Base-by-base conservation (phyloP, 2,113 vertebrate genomes). In the Paralichthys olivaceus region DNA sequence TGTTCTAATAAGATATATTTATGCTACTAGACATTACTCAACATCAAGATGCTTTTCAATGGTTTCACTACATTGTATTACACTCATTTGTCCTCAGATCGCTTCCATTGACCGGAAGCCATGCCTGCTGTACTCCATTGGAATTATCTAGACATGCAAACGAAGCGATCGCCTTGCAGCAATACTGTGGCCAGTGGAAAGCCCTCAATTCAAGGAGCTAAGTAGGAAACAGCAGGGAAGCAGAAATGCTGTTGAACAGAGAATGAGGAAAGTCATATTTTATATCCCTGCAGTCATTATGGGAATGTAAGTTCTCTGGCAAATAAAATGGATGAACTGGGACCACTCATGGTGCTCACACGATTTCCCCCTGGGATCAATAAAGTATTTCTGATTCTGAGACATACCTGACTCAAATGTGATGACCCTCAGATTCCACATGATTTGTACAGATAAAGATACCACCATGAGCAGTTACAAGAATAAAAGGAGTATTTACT, bases 271-370 rank as follows among this genome's bases (percentile, higher is more conserved):
- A 14, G 49, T 28, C 47, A 51, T 47, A 8, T 20, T 66, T n/a
- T 20, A 51, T 51, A 51, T 51, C 45, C 26, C 47, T 54, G 47
- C n/a, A 67, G 49, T 34, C 20, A 34, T 66, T n/a, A 67, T 11
- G 2, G 47, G 25, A 32, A 51, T 29, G 43, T 34, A 51, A 53
- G 25, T 28, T 20, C 25, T 6, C 26, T 37, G 20, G 58, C n/a
- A 67, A 67, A 53, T 54, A 23, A 23, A 22, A 34, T 66, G 11
- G 28, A 66, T 66, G 64, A 65, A 28, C 63, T 29, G 49, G 15
- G 43, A 47, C 43, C 15, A 5, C 19, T n/a, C 20, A n/a, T 65
- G 43, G 37, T 40, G 11, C 37, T 40, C 28, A 5, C 28, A 29
- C 28, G 5, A 29, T 29, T 29, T 29, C 28, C 28, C 28, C 28